Evolutionary conservation across 2,888 invertebrate genomes (phyloP).

Genomic region (Mantis religiosa): DNA sequence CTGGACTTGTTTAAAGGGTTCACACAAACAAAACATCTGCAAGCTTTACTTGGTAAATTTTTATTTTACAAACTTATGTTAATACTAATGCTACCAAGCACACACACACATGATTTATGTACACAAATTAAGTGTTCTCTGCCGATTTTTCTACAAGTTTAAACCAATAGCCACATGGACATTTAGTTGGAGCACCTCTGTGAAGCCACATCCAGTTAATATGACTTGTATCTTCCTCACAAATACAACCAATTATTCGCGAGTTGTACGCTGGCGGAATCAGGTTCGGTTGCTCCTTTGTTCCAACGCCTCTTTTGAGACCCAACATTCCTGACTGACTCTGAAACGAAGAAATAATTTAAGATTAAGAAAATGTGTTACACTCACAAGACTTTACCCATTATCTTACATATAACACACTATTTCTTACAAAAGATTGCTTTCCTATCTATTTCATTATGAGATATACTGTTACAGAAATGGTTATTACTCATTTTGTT

Average conservation of each 20-base stretch:
- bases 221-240: constrained; percentile 86
- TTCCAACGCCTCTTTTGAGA: constrained; percentile 72
- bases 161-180: constrained; percentile 97
- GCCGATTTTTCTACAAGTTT: constrained; percentile 77
- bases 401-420: no score
- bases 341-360: neutral
- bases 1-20: no score
- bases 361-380: no score
- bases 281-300: constrained; percentile 79
- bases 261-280: constrained; percentile 88
- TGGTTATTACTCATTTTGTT: no score
- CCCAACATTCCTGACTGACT: constrained; percentile 51
- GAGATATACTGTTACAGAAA: no score
- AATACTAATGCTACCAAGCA: no score
- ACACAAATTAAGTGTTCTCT: neutral
- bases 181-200: constrained; percentile 82
- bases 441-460: no score
- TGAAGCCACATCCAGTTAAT: constrained; percentile 96
- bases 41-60: no score
- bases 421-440: no score
- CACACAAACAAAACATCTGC: no score
- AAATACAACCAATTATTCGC: constrained; percentile 91
- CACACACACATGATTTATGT: neutral
- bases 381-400: no score
- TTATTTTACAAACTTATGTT: no score